phyloP scores from a whole-genome alignment of 2,113 vertebrate species.

The Mesoclemmys tuberculata region DNA sequence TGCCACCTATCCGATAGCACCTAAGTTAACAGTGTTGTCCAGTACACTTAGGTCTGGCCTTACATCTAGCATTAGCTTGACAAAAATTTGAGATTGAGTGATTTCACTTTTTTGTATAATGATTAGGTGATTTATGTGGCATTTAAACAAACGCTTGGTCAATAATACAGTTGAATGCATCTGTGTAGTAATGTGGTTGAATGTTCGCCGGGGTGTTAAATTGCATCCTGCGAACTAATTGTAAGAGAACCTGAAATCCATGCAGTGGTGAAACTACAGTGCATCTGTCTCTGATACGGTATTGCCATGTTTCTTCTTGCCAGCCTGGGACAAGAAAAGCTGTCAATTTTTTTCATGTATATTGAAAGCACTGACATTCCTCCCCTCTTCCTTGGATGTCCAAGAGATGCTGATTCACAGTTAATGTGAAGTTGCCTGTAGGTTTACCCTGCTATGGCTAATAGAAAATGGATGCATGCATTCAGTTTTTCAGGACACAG shows the following conservation, averaged over 20 bases:
- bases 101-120: neutral
- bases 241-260: neutral
- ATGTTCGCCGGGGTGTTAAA: too few species aligned
- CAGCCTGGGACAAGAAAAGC: neutral
- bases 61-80: neutral
- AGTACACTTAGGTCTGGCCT: neutral
- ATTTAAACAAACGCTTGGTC: neutral
- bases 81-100: neutral
- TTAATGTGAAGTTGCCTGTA: neutral
- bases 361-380: neutral
- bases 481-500: neutral
- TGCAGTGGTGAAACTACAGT: neutral
- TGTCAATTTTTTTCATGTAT: neutral
- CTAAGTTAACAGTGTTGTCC: constrained; percentile 5
- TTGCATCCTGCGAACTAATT: neutral
- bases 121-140: neutral
- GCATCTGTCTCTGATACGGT: neutral
- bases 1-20: neutral
- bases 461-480: neutral
- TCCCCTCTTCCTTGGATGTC: neutral
- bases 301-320: neutral
- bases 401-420: neutral
- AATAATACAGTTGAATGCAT: neutral
- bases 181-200: too few species aligned
- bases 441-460: neutral